Percentiles rank a stretch among this genome's conserved stretches.
phyloP scores from a whole-genome alignment of 2,888 invertebrate genomes.

The Osedax fenrisi region DNA sequence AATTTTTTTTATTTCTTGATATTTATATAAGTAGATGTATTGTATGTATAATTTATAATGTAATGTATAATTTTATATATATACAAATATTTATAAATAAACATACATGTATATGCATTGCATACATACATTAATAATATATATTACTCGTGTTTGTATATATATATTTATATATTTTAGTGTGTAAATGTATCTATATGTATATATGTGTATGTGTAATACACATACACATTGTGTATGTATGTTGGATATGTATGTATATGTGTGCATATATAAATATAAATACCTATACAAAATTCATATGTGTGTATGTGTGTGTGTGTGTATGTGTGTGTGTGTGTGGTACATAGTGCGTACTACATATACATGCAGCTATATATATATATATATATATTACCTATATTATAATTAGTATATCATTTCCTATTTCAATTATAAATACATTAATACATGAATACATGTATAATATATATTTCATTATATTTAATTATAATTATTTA shows the following conservation, averaged over 20 bases:
- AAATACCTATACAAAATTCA: too few relatives aligned
- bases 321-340: not conserved
- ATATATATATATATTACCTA: not conserved
- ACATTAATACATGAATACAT: too few relatives aligned
- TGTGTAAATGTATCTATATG: not conserved
- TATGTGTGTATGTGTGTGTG: not conserved
- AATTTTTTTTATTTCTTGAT: too few relatives aligned
- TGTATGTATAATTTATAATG: too few relatives aligned
- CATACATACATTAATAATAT: not conserved
- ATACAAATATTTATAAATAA: not conserved
- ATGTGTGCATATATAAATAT: not conserved
- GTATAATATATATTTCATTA: too few relatives aligned
- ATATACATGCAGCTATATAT: not conserved
- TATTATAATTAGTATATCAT: too few relatives aligned
- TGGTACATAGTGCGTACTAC: not conserved
- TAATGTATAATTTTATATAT: too few relatives aligned
- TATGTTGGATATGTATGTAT: not conserved
- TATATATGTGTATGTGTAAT: not conserved
- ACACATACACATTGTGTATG: too few relatives aligned
- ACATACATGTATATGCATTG: not conserved
- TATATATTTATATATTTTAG: not conserved
- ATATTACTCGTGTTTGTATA: not conserved
- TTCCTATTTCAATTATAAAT: too few relatives aligned
- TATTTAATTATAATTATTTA: too few relatives aligned
- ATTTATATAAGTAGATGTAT: too few relatives aligned